Conservation (phyloP, 2,113 vertebrate genomes). For the Callipepla squamata region DNA sequence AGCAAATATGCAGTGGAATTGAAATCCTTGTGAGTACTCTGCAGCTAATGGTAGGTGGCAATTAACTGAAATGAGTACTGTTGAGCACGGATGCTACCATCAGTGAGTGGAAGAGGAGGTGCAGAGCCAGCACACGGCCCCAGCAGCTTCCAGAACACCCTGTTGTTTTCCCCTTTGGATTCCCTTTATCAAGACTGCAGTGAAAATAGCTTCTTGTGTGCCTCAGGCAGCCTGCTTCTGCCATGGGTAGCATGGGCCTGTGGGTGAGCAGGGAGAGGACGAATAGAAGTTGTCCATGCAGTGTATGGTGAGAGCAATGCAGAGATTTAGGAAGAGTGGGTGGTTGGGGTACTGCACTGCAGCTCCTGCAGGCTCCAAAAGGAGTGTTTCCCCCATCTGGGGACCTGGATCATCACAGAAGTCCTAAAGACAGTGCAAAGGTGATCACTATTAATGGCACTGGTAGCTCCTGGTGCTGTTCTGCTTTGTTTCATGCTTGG, state of each 20-base stretch:
- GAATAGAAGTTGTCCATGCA: not conserved
- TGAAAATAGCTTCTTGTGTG: fast-evolving
- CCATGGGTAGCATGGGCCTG: fast-evolving
- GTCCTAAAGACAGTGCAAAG: not conserved
- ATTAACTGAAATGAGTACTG: slow-evolving; percentile 64
- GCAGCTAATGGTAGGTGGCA: slow-evolving; percentile 66
- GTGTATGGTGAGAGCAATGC: not conserved
- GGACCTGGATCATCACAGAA: not conserved
- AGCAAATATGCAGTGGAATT: slow-evolving; percentile 67
- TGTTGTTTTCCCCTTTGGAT: not conserved
- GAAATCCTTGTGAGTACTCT: slow-evolving; percentile 62
- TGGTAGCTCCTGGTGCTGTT: not conserved
- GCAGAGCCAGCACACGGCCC: slow-evolving; percentile 29
- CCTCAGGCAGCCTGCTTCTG: not conserved
- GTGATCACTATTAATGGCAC: not conserved
- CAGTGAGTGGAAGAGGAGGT: slow-evolving; percentile 11
- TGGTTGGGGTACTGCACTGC: not conserved
- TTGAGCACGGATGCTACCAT: slow-evolving; percentile 29
- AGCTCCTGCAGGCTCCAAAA: not conserved
- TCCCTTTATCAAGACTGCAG: not conserved
- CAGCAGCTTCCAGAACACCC: slow-evolving; percentile 1
- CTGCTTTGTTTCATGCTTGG: not conserved
- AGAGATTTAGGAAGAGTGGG: not conserved
- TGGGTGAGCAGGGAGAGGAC: not conserved
- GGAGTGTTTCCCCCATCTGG: not conserved